Evolutionary conservation across 64 coral and sea anemone genomes (phyloP).

Genomic region (Catalaphyllia jardinei): DNA sequence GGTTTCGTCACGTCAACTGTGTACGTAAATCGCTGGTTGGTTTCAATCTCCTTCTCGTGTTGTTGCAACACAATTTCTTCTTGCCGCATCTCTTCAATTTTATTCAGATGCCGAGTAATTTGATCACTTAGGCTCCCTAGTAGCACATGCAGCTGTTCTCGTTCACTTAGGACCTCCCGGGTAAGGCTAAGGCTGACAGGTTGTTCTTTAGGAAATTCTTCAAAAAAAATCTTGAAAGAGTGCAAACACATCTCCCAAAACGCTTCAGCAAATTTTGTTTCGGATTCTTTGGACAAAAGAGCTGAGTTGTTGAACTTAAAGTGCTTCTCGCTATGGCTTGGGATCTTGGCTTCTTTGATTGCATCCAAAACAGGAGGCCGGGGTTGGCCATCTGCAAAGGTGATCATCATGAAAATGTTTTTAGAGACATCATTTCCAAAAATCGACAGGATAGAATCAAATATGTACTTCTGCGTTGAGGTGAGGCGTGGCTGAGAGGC

Average conservation of each 20-base stretch:
- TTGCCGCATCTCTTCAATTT: constrained; percentile 8
- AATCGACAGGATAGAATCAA: constrained; percentile 47
- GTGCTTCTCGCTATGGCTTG: not conserved
- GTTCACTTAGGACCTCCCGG: not conserved
- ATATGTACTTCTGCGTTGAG: constrained; percentile 40
- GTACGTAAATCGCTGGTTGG: not conserved
- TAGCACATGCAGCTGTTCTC: not conserved
- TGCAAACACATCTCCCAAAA: not conserved
- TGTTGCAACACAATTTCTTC: not conserved
- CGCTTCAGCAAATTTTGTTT: constrained; percentile 17
- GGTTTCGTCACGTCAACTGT: not conserved
- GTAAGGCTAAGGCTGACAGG: not conserved
- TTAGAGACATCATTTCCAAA: constrained; percentile 44
- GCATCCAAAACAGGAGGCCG: constrained; percentile 24
- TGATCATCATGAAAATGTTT: constrained; percentile 63
- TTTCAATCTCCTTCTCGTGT: not conserved
- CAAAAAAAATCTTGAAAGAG: not conserved
- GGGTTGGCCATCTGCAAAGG: constrained; percentile 47
- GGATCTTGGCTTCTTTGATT: constrained; percentile 21
- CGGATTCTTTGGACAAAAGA: not conserved
- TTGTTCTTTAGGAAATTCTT: not conserved
- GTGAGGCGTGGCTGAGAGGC: constrained; percentile 24
- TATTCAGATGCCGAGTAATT: not conserved
- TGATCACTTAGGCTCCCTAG: not conserved
- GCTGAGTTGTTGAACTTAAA: constrained; percentile 67